These are phyloP conservation scores for Neopipo cinnamomea DNA, from an alignment of 2,113 vertebrate species.

Conservation along the genomic window DNA sequence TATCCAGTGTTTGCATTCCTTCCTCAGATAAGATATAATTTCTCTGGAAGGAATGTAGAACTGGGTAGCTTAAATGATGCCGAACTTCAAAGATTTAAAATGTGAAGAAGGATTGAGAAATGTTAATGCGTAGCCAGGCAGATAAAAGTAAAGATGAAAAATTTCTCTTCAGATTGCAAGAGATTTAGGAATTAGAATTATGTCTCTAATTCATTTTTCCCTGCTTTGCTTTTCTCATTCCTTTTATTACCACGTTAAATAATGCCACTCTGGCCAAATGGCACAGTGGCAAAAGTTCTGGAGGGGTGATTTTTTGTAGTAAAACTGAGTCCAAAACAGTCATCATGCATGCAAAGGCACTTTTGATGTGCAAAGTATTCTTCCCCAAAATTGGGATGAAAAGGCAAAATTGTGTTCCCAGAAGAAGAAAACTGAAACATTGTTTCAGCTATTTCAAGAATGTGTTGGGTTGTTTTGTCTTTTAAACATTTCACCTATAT, in stretches of 20 bases:
- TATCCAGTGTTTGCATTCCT: slow-evolving; percentile 44
- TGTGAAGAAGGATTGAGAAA: slow-evolving; percentile 8
- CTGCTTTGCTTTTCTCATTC: not conserved
- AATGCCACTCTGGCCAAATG: not conserved
- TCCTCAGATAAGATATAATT: slow-evolving; percentile 31
- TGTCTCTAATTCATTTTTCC: not conserved
- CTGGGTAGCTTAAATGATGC: slow-evolving; percentile 32
- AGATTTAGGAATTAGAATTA: slow-evolving; percentile 42
- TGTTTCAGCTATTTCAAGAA: not conserved
- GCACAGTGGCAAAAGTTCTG: not conserved
- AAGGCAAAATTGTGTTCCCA: not conserved
- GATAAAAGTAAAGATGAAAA: slow-evolving; percentile 17
- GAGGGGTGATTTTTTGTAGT: not conserved
- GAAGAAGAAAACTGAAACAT: not conserved
- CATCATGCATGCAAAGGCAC: not conserved
- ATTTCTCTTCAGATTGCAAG: slow-evolving; percentile 18
- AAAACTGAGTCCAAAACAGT: not conserved
- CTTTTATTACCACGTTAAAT: not conserved
- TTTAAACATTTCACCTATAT: not conserved
- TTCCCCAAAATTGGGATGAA: not conserved
- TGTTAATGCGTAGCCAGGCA: slow-evolving; percentile 11
- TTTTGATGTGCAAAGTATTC: not conserved
- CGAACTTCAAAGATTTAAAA: slow-evolving; percentile 62
- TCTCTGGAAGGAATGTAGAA: slow-evolving; percentile 50
- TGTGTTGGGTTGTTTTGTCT: not conserved